Percentiles rank a stretch among this genome's conserved stretches.
phyloP scores from a whole-genome alignment of 2,888 invertebrate genomes.

The Pachymerium ferrugineum region DNA sequence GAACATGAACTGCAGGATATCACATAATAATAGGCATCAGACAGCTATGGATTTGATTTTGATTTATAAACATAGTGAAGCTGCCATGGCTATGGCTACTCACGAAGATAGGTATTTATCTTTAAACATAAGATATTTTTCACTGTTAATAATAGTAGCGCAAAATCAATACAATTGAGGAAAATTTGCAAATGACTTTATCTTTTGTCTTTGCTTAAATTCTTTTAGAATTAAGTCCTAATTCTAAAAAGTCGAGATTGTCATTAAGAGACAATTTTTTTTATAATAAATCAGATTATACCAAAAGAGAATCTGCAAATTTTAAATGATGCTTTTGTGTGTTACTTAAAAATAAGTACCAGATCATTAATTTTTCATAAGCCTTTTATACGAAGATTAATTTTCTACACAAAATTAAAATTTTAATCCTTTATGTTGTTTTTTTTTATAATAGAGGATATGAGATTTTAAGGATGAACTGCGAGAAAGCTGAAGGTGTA shows the following conservation, averaged over 20 bases:
- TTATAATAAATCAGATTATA: no score
- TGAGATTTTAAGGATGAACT: constrained; percentile 32
- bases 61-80: constrained; percentile 76
- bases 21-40: constrained; percentile 69
- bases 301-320: neutral
- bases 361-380: no score
- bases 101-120: constrained; percentile 59
- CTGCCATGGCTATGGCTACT: constrained; percentile 78
- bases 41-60: constrained; percentile 84
- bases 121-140: neutral
- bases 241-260: no score
- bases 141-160: neutral
- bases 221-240: no score
- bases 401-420: neutral
- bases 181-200: neutral
- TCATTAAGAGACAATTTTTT: no score
- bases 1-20: constrained; percentile 66
- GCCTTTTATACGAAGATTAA: neutral
- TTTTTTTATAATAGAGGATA: constrained; percentile 27
- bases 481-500: constrained; percentile 32
- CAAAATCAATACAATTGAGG: neutral
- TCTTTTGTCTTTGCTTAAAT: no score
- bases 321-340: neutral
- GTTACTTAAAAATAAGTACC: neutral
- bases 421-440: neutral